Evolutionary conservation across 2,888 invertebrate genomes (phyloP), one percentile per base, ranked within the genome.

Genomic region (Conchocele bisecta): DNA sequence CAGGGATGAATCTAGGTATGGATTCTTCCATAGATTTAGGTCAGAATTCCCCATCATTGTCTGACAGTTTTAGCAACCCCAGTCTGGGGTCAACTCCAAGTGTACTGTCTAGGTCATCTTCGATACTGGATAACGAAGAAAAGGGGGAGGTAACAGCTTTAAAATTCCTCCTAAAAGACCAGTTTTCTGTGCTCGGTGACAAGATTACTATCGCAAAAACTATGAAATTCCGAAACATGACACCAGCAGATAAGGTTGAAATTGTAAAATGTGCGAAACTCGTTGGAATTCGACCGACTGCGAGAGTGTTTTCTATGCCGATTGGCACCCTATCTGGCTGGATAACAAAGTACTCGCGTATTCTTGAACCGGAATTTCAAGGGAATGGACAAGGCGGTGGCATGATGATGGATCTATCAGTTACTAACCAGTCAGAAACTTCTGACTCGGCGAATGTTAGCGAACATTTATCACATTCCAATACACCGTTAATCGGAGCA

Each of bases 241-340:
- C 53, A 15, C 58, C 50, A 28, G 61, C 58, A 29, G 72, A 76
- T 57, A 76, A 76, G 33, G 63, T 76, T 24, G 76, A 76, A 44
- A 61, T 76, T 50, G 76, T 76, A 17, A 76, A 76, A 39, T 76
- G 76, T 61, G 65, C 76, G 1, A 76, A 76, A 26, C 39, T 76
- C 4, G 69, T 72, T 1, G 76, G 76, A 29, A 76, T 76, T 26
- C 68, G 76, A 7, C 76, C 76, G 15, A 76, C 76, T 20, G 76
- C 76, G 4, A 48, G 76, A 39, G 76, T 76, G 17, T 69, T 76
- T 24, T 46, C 61, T 39, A 69, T 76, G 58, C 76, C 76, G 1
- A 60, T 76, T 7, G 76, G 76, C 9, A 76, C 76, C n/a, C 33
- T 76, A 28, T 76, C 76, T 0, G 76, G 76, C 6, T 76, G 76